phyloP scores from a whole-genome alignment of 2,888 invertebrate genomes.

The Melipona beecheii region DNA sequence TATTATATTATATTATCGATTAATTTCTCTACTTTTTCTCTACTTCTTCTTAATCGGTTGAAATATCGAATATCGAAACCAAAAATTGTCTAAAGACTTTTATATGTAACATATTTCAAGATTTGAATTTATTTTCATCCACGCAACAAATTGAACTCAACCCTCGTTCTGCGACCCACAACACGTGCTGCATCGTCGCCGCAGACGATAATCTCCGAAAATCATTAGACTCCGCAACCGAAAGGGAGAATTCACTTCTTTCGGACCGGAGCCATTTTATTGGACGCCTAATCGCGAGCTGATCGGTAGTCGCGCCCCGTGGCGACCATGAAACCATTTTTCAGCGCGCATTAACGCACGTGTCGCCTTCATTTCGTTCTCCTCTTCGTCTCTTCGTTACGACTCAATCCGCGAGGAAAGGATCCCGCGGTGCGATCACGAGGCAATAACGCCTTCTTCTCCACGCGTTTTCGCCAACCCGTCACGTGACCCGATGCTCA shows the following conservation, averaged over 20 bases:
- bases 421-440: constrained; percentile 37
- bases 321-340: constrained; percentile 73
- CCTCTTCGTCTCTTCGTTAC: constrained; percentile 33
- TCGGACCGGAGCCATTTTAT: constrained; percentile 68
- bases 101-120: background rate
- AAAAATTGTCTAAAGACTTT: no score
- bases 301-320: constrained; percentile 23
- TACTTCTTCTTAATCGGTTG: no score
- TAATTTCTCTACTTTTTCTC: no score
- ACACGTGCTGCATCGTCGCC: constrained; percentile 1
- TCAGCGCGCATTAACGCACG: constrained; percentile 74
- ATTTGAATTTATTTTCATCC: background rate
- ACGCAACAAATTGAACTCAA: background rate
- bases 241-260: constrained; percentile 29
- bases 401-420: constrained; percentile 59
- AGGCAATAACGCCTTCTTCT: constrained; percentile 54
- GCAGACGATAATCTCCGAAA: constrained; percentile 50
- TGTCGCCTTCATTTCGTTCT: constrained; percentile 69
- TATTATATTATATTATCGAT: no score
- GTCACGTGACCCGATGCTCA: constrained; percentile 49
- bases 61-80: no score
- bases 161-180: no score
- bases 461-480: constrained; percentile 54
- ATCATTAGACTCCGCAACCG: constrained; percentile 54
- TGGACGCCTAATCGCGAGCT: constrained; percentile 62